phyloP scores from a whole-genome alignment of 2,797 vertebrate genomes.

The Anabas testudineus region DNA sequence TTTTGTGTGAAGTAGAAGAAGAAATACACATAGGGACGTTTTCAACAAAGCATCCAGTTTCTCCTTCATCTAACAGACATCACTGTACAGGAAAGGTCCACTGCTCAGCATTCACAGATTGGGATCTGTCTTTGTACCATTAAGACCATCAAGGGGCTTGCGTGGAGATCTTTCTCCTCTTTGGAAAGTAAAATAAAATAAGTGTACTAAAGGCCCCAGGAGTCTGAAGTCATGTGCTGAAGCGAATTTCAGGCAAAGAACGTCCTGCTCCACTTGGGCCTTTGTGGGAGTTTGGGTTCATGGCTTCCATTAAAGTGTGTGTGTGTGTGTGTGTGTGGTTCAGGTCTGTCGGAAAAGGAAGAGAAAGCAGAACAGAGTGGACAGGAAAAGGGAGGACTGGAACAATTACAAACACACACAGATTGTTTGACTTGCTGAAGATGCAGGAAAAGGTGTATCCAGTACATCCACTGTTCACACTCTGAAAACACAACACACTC shows the following conservation, averaged over 20 bases:
- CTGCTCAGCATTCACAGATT: conserved; percentile 41
- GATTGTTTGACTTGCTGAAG: conserved; percentile 76
- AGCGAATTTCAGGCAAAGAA: conserved; percentile 69
- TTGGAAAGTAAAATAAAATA: conserved; percentile 61
- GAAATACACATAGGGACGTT: conserved; percentile 38
- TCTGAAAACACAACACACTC: conserved; percentile 31
- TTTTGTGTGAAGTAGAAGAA: conserved; percentile 42
- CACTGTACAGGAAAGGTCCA: conserved; percentile 24
- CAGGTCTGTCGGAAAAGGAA: conserved; percentile 66
- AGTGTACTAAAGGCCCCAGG: conserved; percentile 62
- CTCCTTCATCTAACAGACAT: conserved; percentile 37
- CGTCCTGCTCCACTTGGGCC: conserved; percentile 56
- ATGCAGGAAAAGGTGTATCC: conserved; percentile 81
- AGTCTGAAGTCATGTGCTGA: conserved; percentile 67
- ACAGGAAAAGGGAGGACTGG: conserved; percentile 74
- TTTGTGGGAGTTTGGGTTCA: conserved; percentile 55
- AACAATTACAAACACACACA: conserved; percentile 78
- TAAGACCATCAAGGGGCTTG: conserved; percentile 48
- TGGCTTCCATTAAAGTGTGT: conserved; percentile 30
- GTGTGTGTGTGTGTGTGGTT: conserved; percentile 17
- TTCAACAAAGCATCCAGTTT: conserved; percentile 59
- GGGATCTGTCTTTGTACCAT: conserved; percentile 50
- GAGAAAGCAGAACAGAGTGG: conserved; percentile 51
- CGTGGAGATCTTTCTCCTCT: conserved; percentile 46
- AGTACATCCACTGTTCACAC: conserved; percentile 37